Evolutionary conservation across 2,113 vertebrate species (phyloP), one percentile per base, ranked within the genome.

Genomic region (Entosphenus tridentatus): DNA sequence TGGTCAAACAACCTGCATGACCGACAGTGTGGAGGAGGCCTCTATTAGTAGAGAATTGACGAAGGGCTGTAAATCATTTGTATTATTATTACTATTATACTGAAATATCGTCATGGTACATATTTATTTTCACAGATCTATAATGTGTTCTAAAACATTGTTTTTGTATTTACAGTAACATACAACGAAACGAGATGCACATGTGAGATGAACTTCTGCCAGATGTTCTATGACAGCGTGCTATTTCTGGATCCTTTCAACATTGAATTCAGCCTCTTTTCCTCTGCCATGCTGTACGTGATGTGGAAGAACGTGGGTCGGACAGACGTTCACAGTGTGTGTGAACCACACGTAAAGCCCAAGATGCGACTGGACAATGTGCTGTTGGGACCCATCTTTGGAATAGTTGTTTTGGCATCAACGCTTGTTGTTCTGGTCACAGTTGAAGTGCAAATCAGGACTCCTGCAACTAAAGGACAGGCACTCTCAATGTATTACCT

Each of bases 271-370:
- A 88, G 88, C 69, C 86, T 96, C 72, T 92, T 95, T 3, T 88
- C 90, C 13, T 88, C 87, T 3, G 84, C 87, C 70, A 84, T 89
- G 84, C 77, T 85, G 57, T 96, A 88, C 2, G 80, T 95, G 73
- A 93, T 92, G 90, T 93, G 88, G 89, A 89, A 88, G 77, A 96
- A 96, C 0, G 85, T 96, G 2, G 88, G 87, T 6, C 80, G 89
- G 57, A 72, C 84, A 71, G 75, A 84, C 57, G 79, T 81, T 2
- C 76, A 84, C 16, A 75, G 81, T 81, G 78, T 67, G 21, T 75
- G 3, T 2, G 56, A 71, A 77, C 9, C n/a, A 17, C 72, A 69
- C 1, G 69, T 0, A 78, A 75, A 57, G 16, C 76, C 83, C 58
- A 83, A 80, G 75, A 80, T 81, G 69, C 76, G 72, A 70, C 67